These are phyloP conservation scores for Oriolus oriolus DNA, from an alignment of 2,113 vertebrate species.

Conservation along the genomic window DNA sequence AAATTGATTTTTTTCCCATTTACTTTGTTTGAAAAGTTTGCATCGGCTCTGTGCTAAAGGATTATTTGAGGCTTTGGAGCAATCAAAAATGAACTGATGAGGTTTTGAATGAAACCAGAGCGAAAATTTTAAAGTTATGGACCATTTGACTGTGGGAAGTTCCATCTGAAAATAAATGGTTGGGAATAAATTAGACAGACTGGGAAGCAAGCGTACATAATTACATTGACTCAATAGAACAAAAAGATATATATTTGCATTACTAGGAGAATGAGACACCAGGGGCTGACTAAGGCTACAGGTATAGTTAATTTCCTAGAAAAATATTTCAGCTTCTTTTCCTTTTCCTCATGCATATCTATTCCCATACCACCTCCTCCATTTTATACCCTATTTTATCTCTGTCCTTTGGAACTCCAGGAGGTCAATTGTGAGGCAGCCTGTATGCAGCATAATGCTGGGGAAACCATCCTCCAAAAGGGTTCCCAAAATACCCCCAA, in stretches of 20 bases:
- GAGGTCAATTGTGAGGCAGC: background rate
- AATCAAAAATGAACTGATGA: background rate
- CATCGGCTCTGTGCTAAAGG: background rate
- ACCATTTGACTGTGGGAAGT: background rate
- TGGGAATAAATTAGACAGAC: background rate
- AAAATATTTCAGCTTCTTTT: background rate
- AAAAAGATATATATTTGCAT: background rate
- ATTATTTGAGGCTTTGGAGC: background rate
- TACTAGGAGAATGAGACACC: background rate
- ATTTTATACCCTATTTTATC: rapidly evolving
- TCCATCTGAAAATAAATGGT: background rate
- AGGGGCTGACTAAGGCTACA: background rate
- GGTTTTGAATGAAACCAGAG: background rate
- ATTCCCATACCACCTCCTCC: background rate
- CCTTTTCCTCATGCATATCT: background rate
- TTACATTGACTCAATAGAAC: background rate
- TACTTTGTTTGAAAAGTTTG: background rate
- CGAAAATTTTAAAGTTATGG: background rate
- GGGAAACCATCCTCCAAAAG: background rate
- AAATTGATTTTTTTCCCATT: background rate
- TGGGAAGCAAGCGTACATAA: background rate
- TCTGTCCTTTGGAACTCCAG: background rate
- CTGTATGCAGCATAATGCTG: rapidly evolving
- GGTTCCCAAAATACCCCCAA: background rate
- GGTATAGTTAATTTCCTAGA: background rate